Evolutionary conservation across 2,888 invertebrate species (phyloP).

Genomic region (Calameuta pallipes): DNA sequence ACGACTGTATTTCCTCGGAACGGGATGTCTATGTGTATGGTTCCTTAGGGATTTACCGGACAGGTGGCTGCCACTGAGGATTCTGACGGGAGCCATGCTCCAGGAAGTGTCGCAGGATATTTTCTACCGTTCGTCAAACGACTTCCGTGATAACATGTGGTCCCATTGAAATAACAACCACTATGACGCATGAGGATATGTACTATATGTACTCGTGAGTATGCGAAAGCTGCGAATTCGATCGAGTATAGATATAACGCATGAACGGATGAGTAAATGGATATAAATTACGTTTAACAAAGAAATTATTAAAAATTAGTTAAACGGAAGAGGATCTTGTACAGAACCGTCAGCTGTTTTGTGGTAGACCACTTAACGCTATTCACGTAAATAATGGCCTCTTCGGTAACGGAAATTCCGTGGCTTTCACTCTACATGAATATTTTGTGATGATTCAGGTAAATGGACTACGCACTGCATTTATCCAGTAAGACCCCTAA

Average conservation of each 20-base stretch:
- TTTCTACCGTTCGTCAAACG: constrained; percentile 26
- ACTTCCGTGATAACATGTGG: constrained; percentile 52
- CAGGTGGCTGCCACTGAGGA: constrained; percentile 51
- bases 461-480: neutral
- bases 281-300: neutral
- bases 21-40: neutral
- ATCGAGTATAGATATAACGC: neutral
- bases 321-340: neutral
- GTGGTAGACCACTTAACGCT: neutral
- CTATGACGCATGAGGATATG: constrained; percentile 7
- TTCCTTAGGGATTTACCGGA: constrained; percentile 39
- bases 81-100: constrained; percentile 45
- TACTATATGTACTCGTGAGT: neutral
- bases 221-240: neutral
- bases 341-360: neutral
- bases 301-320: neutral
- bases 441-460: neutral
- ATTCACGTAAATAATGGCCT: neutral
- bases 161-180: constrained; percentile 40
- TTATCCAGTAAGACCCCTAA: neutral
- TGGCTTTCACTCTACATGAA: neutral
- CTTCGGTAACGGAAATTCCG: neutral
- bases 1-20: neutral
- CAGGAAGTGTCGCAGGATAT: constrained; percentile 40
- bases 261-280: neutral